Percentiles rank a stretch among this genome's conserved stretches.
These are phyloP conservation scores for Palloptera scutellata DNA, from an alignment of 2,888 invertebrate genomes.

Conservation along the genomic window DNA sequence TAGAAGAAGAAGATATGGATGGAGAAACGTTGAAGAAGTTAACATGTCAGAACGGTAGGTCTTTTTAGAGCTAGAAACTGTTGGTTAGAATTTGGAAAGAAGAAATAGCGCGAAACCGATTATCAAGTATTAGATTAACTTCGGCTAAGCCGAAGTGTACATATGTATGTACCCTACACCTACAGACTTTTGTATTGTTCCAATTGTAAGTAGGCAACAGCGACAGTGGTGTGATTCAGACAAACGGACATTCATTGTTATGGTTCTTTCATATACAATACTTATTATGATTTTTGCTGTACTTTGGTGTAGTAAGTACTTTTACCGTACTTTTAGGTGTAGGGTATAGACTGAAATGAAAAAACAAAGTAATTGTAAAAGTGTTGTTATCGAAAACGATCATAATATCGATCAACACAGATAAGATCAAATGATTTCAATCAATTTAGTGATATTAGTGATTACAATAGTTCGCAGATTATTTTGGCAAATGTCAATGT, in stretches of 20 bases:
- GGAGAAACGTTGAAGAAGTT: conserved; percentile 6
- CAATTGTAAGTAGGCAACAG: too few relatives aligned
- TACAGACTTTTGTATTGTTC: too few relatives aligned
- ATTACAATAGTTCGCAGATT: too few relatives aligned
- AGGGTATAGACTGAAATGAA: conserved; percentile 10
- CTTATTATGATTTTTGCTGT: too few relatives aligned
- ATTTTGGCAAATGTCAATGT: not conserved
- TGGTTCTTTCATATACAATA: too few relatives aligned
- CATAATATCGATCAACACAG: not conserved
- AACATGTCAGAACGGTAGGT: conserved; percentile 10
- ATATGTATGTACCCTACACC: not conserved
- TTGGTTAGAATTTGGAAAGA: conserved; percentile 25
- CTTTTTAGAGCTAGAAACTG: conserved; percentile 23
- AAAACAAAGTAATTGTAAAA: not conserved
- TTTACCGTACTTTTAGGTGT: not conserved
- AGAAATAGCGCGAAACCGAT: conserved; percentile 16
- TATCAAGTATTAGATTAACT: not conserved
- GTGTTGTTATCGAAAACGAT: not conserved
- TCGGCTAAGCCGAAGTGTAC: not conserved
- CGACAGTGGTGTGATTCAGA: too few relatives aligned
- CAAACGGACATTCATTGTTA: too few relatives aligned
- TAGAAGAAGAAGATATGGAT: not conserved
- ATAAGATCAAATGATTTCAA: too few relatives aligned
- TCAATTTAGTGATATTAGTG: too few relatives aligned
- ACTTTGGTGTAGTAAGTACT: not conserved